phyloP scores from a whole-genome alignment of 2,888 invertebrate genomes.

The Cantharis rufa region DNA sequence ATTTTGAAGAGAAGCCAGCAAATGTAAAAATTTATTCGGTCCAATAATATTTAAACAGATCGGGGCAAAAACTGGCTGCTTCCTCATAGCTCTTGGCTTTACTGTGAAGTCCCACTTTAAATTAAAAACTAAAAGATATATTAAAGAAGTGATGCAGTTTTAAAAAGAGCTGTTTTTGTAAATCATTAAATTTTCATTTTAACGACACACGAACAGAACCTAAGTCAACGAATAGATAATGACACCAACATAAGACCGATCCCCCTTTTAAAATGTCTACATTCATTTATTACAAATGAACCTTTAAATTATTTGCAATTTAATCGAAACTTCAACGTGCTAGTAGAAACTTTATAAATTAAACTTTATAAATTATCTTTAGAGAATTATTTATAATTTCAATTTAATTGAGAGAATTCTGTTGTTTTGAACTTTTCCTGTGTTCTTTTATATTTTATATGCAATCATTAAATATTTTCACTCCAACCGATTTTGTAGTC shows the following conservation, averaged over 20 bases:
- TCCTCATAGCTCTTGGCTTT: neutral
- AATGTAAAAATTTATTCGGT: neutral
- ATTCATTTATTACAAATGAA: slow-evolving; percentile 45
- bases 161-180: slow-evolving; percentile 43
- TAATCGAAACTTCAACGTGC: slow-evolving; percentile 48
- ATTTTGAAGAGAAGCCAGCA: neutral
- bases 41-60: neutral
- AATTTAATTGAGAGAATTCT: slow-evolving; percentile 28
- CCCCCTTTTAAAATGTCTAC: slow-evolving; percentile 48
- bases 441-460: slow-evolving; percentile 1
- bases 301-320: slow-evolving; percentile 47
- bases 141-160: slow-evolving; percentile 40
- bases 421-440: slow-evolving; percentile 21
- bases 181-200: slow-evolving; percentile 46
- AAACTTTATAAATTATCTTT: slow-evolving; percentile 45
- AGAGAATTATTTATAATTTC: slow-evolving; percentile 43
- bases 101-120: slow-evolving; percentile 11
- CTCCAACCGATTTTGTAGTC: neutral
- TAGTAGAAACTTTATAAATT: slow-evolving; percentile 44
- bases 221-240: slow-evolving; percentile 48
- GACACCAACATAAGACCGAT: slow-evolving; percentile 41
- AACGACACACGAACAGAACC: slow-evolving; percentile 48
- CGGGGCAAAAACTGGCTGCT: neutral
- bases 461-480: neutral
- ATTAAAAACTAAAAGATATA: slow-evolving; percentile 39